Percentiles rank a stretch among this genome's conserved stretches.
Evolutionary conservation across 2,888 invertebrate species (phyloP).

Genomic region (Eupeodes latifasciatus): DNA sequence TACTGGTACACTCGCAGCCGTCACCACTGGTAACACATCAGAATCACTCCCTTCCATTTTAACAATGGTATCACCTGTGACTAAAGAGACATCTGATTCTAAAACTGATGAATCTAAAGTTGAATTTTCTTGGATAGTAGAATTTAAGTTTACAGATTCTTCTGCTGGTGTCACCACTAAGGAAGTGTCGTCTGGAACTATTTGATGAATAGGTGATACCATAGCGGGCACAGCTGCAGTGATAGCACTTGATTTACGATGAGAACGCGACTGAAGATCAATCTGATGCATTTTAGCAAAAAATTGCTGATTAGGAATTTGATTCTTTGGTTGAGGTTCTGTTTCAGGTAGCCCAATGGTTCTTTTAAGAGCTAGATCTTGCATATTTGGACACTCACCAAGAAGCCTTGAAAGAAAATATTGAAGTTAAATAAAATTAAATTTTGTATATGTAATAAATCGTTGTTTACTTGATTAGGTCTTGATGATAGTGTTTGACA

Average conservation of each 20-base stretch:
- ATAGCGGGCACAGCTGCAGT: conserved; percentile 52
- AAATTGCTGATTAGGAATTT: conserved; percentile 84
- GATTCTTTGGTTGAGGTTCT: conserved; percentile 82
- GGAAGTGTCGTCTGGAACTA: conserved; percentile 26
- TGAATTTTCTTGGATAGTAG: conserved; percentile 17
- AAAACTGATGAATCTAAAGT: conserved; percentile 45
- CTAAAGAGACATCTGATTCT: conserved; percentile 43
- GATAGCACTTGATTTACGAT: conserved; percentile 77
- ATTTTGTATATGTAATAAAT: conserved; percentile 4
- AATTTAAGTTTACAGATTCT: conserved; percentile 43
- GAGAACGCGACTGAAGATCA: conserved; percentile 81
- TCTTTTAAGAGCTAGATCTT: conserved; percentile 93
- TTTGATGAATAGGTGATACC: conserved; percentile 67
- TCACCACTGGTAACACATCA: not conserved
- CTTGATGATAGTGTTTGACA: conserved; percentile 96
- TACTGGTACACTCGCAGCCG: not conserved
- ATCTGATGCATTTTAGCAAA: conserved; percentile 84
- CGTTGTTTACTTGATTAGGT: conserved; percentile 87
- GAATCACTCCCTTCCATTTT: conserved; percentile 2
- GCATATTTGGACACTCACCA: conserved; percentile 93
- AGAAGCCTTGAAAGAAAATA: conserved; percentile 83
- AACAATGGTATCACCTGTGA: conserved; percentile 27
- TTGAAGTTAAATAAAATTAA: not conserved
- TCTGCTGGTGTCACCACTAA: conserved; percentile 13
- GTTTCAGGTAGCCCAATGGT: conserved; percentile 87